Conservation (phyloP, 2,113 vertebrate genomes). For the Papio anubis region DNA sequence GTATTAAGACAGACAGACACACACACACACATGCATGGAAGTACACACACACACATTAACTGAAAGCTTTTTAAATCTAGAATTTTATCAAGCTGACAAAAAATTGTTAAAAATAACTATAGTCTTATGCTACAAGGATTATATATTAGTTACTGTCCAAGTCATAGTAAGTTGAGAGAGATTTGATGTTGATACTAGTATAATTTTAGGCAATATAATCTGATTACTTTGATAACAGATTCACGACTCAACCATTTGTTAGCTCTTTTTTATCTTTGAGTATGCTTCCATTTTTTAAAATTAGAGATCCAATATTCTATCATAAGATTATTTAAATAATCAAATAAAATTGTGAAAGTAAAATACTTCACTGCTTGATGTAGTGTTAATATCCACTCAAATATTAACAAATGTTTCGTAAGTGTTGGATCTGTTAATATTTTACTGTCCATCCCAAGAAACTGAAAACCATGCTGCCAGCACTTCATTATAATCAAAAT, state of each 20-base stretch:
- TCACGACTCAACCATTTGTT: background rate
- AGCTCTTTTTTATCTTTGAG: background rate
- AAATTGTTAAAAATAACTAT: background rate
- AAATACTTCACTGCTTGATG: background rate
- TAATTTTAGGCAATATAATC: background rate
- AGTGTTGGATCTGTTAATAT: background rate
- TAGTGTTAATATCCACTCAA: background rate
- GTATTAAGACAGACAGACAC: background rate
- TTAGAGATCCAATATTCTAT: background rate
- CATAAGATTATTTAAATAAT: background rate
- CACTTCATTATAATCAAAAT: background rate
- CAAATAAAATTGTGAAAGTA: background rate
- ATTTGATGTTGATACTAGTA: background rate
- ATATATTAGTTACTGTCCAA: background rate
- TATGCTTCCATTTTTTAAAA: background rate
- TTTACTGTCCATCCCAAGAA: background rate
- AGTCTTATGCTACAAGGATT: background rate
- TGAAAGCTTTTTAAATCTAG: background rate
- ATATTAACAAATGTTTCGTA: background rate
- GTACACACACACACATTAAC: background rate
- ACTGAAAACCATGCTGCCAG: background rate
- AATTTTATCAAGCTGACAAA: background rate
- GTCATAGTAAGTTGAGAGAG: background rate
- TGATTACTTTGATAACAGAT: background rate
- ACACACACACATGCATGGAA: no score